These are phyloP conservation scores for Globodera ellingtonae DNA, from an alignment of 1,140 invertebrate species.

Conservation along the genomic window DNA sequence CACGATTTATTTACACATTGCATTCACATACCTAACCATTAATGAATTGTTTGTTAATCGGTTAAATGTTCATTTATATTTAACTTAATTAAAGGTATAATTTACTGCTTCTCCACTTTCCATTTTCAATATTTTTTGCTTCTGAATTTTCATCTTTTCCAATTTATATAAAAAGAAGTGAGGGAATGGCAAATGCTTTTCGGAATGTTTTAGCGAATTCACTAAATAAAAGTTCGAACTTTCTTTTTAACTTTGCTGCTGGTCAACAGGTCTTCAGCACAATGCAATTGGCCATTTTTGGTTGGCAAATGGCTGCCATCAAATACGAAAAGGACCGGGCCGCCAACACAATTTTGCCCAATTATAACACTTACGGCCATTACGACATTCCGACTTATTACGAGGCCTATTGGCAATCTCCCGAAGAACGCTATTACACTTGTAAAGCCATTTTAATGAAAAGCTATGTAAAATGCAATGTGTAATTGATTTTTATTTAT, in stretches of 20 bases:
- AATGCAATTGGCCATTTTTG: slow-evolving; percentile 60
- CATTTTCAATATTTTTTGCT: not conserved
- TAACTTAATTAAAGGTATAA: not conserved
- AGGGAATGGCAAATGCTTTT: not conserved
- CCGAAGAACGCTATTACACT: slow-evolving; percentile 62
- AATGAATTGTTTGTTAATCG: slow-evolving; percentile 1
- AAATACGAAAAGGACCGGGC: slow-evolving; percentile 64
- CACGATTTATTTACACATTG: slow-evolving; percentile 6
- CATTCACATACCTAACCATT: slow-evolving; percentile 4
- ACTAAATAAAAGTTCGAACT: no score
- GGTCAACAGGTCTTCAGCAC: slow-evolving; percentile 57
- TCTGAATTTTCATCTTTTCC: slow-evolving; percentile 3
- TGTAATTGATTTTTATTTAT: no score
- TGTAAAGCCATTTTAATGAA: slow-evolving; percentile 35
- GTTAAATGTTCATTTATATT: not conserved
- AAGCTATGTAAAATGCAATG: not conserved
- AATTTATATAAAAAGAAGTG: no score
- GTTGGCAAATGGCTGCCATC: slow-evolving; percentile 65
- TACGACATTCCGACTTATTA: slow-evolving; percentile 62
- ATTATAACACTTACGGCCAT: slow-evolving; percentile 63
- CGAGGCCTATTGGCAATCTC: slow-evolving; percentile 59
- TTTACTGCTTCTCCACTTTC: not conserved
- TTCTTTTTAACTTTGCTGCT: not conserved
- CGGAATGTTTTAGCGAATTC: no score
- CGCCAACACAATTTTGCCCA: slow-evolving; percentile 61